These are phyloP conservation scores for Perccottus glenii DNA, from an alignment of 2,113 vertebrate species.

Conservation along the genomic window DNA sequence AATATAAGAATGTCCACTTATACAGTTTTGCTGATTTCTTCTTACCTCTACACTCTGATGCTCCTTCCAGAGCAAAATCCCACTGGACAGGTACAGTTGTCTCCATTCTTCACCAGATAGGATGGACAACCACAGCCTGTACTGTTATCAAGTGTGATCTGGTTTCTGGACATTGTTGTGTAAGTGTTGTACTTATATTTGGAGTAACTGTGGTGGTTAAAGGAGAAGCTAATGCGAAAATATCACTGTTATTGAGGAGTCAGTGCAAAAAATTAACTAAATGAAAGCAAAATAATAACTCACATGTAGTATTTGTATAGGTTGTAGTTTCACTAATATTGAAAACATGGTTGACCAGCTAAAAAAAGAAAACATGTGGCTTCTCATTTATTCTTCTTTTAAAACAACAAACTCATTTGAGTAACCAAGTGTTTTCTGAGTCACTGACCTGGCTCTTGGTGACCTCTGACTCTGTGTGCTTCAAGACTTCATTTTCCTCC, in stretches of 20 bases:
- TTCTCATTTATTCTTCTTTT: background rate
- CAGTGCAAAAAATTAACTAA: background rate
- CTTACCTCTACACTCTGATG: slow-evolving; percentile 65
- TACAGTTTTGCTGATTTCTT: background rate
- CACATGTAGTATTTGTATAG: slow-evolving; percentile 49
- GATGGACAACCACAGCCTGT: slow-evolving; percentile 56
- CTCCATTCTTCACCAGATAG: slow-evolving; percentile 39
- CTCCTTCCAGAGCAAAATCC: slow-evolving; percentile 56
- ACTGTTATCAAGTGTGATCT: slow-evolving; percentile 36
- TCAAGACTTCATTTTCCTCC: slow-evolving; percentile 55
- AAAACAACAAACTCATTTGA: background rate
- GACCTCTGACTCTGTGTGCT: slow-evolving; percentile 29
- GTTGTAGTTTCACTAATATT: slow-evolving; percentile 44
- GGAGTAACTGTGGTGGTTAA: slow-evolving; percentile 1
- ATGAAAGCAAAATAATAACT: background rate
- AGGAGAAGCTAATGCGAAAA: slow-evolving; percentile 18
- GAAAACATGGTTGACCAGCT: slow-evolving; percentile 44
- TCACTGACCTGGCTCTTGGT: slow-evolving; percentile 50
- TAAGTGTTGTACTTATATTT: slow-evolving; percentile 6
- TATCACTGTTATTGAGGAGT: background rate
- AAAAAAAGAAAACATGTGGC: slow-evolving; percentile 17
- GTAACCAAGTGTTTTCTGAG: background rate
- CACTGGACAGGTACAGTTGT: slow-evolving; percentile 59
- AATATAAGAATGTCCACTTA: too few species aligned
- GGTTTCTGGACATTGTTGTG: slow-evolving; percentile 51